Evolutionary conservation across 2,888 invertebrate genomes (phyloP).

Genomic region (Eristalis pertinax): DNA sequence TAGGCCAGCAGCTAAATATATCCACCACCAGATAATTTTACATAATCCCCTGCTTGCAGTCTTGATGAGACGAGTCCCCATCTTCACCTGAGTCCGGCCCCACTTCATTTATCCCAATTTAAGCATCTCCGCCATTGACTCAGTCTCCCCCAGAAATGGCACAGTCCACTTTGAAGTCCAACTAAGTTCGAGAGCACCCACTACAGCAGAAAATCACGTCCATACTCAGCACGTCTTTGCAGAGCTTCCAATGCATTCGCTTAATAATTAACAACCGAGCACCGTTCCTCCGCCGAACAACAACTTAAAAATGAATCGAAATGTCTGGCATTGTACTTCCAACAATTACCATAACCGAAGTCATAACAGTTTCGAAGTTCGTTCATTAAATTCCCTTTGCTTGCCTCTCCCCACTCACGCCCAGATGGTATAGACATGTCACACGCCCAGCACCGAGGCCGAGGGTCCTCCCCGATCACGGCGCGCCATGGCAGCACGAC

Average conservation of each 20-base stretch:
- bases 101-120: not conserved
- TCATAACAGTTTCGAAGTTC: slow-evolving; percentile 18
- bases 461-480: not conserved
- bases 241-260: not conserved
- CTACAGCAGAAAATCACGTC: not conserved
- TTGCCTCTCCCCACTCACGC: not conserved
- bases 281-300: not conserved
- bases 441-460: not conserved
- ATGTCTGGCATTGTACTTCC: not conserved
- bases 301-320: slow-evolving; percentile 18
- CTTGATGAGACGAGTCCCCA: no score
- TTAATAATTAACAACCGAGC: not conserved
- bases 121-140: not conserved
- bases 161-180: not conserved
- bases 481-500: slow-evolving; percentile 9
- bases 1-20: no score
- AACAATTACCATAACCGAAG: slow-evolving; percentile 15
- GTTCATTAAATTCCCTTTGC: slow-evolving; percentile 20
- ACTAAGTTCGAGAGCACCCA: not conserved
- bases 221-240: not conserved
- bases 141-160: no score
- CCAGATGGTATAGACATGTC: not conserved
- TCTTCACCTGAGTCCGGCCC: not conserved
- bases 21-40: no score
- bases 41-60: no score